A percentile compares a stretch with the other conserved stretches of the same genome.
Evolutionary conservation across 2,113 vertebrate species (phyloP).

Genomic region (Chrysemys picta): DNA sequence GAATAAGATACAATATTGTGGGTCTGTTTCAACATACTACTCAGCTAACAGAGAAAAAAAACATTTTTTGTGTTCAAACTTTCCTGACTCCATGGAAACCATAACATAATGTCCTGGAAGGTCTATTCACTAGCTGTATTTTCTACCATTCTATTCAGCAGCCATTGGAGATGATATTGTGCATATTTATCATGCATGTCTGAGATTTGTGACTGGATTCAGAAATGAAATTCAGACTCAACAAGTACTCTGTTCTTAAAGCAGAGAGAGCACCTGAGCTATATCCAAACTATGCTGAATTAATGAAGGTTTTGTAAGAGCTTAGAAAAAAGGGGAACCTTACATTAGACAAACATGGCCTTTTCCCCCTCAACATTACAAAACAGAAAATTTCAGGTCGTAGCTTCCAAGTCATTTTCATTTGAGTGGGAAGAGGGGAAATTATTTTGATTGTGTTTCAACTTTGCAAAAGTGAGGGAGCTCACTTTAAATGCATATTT

Average conservation of each 20-base stretch:
- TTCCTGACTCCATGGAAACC: neutral
- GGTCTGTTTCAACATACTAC: neutral
- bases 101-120: neutral
- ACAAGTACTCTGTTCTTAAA: neutral
- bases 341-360: neutral
- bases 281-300: neutral
- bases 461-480: neutral
- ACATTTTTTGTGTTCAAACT: neutral
- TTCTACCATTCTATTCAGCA: neutral
- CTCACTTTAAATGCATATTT: slow-evolving; percentile 7
- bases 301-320: neutral
- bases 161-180: neutral
- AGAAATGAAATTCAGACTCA: neutral
- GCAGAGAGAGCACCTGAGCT: neutral
- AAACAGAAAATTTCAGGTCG: neutral
- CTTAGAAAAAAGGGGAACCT: neutral
- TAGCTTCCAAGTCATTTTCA: neutral
- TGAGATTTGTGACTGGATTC: neutral
- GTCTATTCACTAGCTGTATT: neutral
- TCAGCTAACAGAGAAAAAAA: neutral
- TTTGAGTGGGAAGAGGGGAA: neutral
- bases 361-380: neutral
- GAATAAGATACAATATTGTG: neutral
- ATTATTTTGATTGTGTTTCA: neutral
- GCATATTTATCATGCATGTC: neutral